Evolutionary conservation across 2,888 invertebrate genomes (phyloP), one percentile per base, ranked within the genome.

Genomic region (Ommatoiulus sabulosus): DNA sequence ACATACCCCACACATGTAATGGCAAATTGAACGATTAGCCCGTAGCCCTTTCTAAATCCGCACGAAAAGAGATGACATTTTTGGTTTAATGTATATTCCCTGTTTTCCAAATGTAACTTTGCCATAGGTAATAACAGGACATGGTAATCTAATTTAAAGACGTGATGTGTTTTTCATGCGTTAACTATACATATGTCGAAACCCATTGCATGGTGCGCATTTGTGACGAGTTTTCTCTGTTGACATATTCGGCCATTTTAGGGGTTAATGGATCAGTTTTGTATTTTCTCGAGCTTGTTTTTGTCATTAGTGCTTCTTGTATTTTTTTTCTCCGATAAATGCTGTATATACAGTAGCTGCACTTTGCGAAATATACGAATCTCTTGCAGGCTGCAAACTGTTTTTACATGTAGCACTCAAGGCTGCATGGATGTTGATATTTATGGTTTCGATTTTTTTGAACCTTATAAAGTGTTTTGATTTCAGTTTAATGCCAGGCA

Each of bases 1-100:
- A 8, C 24, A 8, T 24, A 8, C 3, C 7, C 20, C n/a, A n/a
- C 6, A n/a, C 20, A 24, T 4, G 12, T 24, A 72, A 72, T 72
- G 72, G 24, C 72, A 72, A 72, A 72, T 72, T 72, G 72, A 72
- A 72, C 72, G 72, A 72, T 72, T 72, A 72, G 72, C 72, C 72
- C 72, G 6, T 72, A 72, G 72, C 72, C 24, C 72, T 72, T 72
- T 20, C 24, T 6, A 6, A 63, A 63, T n/a, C 63, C 10, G 72
- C 8, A 72, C 24, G 6, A 72, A 72, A 20, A 24, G n/a, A 20
- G 72, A n/a, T 72, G 72, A 72, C 8, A 24, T 20, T 72, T 72
- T 72, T 72, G 24, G 72, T 72, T 24, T 72, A 72, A 72, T 72
- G 72, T 72, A 72, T 20, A 72, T 72, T 72, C 72, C 24, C 24